Evolutionary conservation across 2,113 vertebrate genomes (phyloP), one percentile per base, ranked within the genome.

Genomic region (Clinocottus analis): DNA sequence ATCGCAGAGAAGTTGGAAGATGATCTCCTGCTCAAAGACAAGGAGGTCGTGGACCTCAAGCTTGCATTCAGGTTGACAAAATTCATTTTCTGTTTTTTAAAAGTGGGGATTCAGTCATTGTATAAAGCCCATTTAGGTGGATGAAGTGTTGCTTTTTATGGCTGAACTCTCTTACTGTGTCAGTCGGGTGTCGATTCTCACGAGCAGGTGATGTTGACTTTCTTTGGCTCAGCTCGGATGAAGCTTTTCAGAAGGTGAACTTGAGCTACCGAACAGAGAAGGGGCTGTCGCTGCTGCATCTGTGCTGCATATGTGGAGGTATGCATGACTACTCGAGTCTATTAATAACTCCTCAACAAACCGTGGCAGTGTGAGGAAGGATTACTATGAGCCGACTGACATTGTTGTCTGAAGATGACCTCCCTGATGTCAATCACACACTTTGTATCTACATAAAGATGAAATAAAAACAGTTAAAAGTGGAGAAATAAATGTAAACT

Each of bases 221-320:
- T 80, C 16, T 88, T 68, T 82, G n/a, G 14, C 41, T 80, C 93
- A 99, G 97, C 92, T 99, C 97, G 3, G 96, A 98, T 43, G 97
- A 99, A 90, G 97, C 97, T 65, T 98, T 99, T 91, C 94, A 94
- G 92, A 97, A 97, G 93, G 97, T 99, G 74, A 98, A 97, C 83
- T 85, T 99, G 85, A 97, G 96, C 93, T 98, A 96, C 88, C 94
- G 97, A 71, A 97, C 97, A 16, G 96, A 97, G 87, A 95, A 89
- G 31, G 97, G 98, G 7, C 93, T 99, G 39, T 98, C 97, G 11
- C 95, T 99, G 72, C 95, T 99, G 41, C 97, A 99, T 88, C 95
- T 98, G 79, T 97, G 97, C 91, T 99, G 97, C 60, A 86, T 95
- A 1, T 99, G 97, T 73, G 93, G 94, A 84, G 97, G 97, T 99